These are phyloP conservation scores for Pomacea maculata DNA, from an alignment of 1,140 invertebrate species.

Conservation along the genomic window DNA sequence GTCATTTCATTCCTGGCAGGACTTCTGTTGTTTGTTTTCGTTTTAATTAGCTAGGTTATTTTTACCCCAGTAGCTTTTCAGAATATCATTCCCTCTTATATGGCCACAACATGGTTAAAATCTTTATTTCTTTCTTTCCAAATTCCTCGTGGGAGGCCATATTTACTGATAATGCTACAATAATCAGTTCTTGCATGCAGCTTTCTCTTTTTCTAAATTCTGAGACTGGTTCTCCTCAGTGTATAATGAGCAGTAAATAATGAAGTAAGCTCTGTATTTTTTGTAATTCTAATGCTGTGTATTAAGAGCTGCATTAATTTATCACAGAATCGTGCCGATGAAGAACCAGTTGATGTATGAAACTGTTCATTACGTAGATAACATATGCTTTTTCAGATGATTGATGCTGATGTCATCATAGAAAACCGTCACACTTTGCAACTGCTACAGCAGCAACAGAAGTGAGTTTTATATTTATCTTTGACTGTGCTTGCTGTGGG, in stretches of 20 bases:
- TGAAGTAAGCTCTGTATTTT: too few species aligned
- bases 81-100: too few species aligned
- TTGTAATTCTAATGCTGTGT: not conserved
- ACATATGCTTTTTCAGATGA: conserved; percentile 73
- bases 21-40: not conserved
- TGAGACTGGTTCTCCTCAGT: too few species aligned
- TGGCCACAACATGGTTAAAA: too few species aligned
- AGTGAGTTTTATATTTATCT: conserved; percentile 65
- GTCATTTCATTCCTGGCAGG: too few species aligned
- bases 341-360: not conserved
- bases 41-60: not conserved
- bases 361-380: not conserved
- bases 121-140: too few species aligned
- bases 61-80: too few species aligned
- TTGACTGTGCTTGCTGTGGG: not conserved
- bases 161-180: too few species aligned
- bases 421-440: conserved; percentile 77
- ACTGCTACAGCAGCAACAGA: conserved; percentile 71
- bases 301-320: not conserved
- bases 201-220: too few species aligned
- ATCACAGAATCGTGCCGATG: not conserved
- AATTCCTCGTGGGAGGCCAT: too few species aligned
- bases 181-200: too few species aligned
- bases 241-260: too few species aligned
- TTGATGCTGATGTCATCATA: conserved; percentile 89